Base-by-base conservation (phyloP, 2,113 vertebrate genomes). In the Bubo scandiacus region DNA sequence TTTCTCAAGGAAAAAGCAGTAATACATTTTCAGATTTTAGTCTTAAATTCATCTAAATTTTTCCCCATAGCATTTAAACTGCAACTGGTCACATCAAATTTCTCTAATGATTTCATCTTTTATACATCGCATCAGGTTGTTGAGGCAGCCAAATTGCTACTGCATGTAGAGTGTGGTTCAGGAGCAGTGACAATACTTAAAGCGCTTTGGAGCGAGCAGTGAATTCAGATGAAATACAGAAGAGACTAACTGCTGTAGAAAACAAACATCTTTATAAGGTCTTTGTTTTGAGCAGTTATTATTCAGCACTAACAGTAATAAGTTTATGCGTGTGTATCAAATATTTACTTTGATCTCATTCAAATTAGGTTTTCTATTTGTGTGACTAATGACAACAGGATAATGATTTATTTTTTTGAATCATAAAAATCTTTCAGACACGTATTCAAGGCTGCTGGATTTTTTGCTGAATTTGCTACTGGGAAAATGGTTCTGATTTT, bases 291-390 rank as follows among this genome's bases (percentile, higher is more conserved):
- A 88, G 89, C 83, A 95, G 54, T 92, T 96, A 91, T 94, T 92
- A 94, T 93, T 98, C 95, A 93, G 84, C 92, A 96, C 81, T 89
- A 94, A 86, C 38, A 70, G 45, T 93, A 97, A 95, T 93, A 96
- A 96, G n/a, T 97, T 96, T 92, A 92, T 77, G 70, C 17, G 19
- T 95, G 78, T 92, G 58, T 91, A 86, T 89, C 78, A 97, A 96
- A 97, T 94, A 81, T 90, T 92, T 97, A 86, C 95, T 96, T 95
- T 95, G n/a, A 92, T 94, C 81, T 92, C 82, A 86, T 92, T 96
- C 73, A 96, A 96, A 97, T 91, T 94, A 51, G 57, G 38, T 73
- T 87, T 95, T 92, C 89, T 94, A 90, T 96, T 77, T 92, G 43
- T 92, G 42, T 94, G 85, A 96, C 95, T 95, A 80, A 94, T 84